Base-by-base conservation (phyloP, 2,113 vertebrate genomes). In the Poecile atricapillus region DNA sequence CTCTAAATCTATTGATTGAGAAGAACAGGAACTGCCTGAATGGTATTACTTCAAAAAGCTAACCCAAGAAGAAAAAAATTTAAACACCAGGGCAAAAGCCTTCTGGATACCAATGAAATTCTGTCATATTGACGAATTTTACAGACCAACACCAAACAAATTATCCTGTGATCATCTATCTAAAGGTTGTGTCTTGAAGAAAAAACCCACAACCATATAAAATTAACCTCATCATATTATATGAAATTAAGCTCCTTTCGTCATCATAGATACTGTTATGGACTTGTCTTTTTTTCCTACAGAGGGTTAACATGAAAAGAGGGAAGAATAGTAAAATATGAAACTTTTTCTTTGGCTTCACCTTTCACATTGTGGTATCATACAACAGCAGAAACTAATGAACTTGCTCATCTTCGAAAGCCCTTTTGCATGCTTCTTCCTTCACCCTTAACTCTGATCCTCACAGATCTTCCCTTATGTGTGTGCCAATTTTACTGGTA, bases 381-480 rank as follows among this genome's bases (percentile, higher is more conserved):
- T 20, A 43, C 17, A 76, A 77, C 25, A 59, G 68, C 20, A 90
- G 73, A 77, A 89, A 90, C 50, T 56, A 67, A 93, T 67, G 79
- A 92, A 92, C 74, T 94, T 85, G 60, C 55, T 85, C 92, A 74
- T 91, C 67, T 93, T 60, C 0, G 47, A 83, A 90, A 97, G 90
- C 39, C 52, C 52, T 92, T 91, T 53, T 76, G 73, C 93, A 93
- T 93, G 83, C 83, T 39, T 59, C 81, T 90, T 70, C 86, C 69
- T 67, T 94, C 70, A 79, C 91, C 87, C 91, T 81, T 87, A 74
- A 79, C 70, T 89, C 82, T 89, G 93, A 80, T 75, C 89, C 81
- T 89, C 9, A 10, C 6, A 30, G 90, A 93, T 67, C 74, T 69
- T 71, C 78, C 87, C 96, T 89, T 83, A 74, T 27, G n/a, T 55